Evolutionary conservation across 1,140 invertebrate genomes (phyloP), one percentile per base, ranked within the genome.

Genomic region (Leguminivora glycinivorella): DNA sequence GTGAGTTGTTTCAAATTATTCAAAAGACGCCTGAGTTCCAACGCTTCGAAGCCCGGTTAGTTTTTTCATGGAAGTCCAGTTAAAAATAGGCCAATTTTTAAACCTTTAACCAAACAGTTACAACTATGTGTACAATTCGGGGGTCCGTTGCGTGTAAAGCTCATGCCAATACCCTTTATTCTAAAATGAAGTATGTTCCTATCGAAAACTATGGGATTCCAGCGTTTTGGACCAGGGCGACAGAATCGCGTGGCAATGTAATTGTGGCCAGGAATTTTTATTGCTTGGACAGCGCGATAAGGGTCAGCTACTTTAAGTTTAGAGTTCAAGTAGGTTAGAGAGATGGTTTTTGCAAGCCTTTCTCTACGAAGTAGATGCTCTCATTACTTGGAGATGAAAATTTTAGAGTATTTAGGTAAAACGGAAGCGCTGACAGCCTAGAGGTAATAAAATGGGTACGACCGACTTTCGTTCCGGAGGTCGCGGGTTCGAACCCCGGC

Each of bases 181-280:
- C 17, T 22, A 52, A 52, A 52, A 52, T 1, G 47, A 52, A n/a
- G 17, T 52, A 52, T 22, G n/a, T 1, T 3, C 47, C 17, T 52
- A 10, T 52, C 0, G 19, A 52, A 9, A 22, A 3, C 6, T 52
- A 52, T 10, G 47, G 47, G n/a, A 52, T 52, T 52, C 47, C 47
- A 52, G 7, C 19, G 47, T 52, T 52, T 52, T 52, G 47, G 19
- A 17, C 9, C 1, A 10, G 6, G 47, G 9, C 17, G 7, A 5
- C 19, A 22, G 19, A 22, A 52, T 52, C 47, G 58, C 58, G 25
- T 63, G 58, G 47, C 34, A 12, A 3, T 29, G 10, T 63, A 63
- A 63, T 63, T 63, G 58, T 19, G 58, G 58, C 12, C 25, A 63
- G 26, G 58, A 29, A 63, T 63, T 63, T 63, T 63, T 63, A 63